A percentile compares a stretch with the other conserved stretches of the same genome.
Conservation (phyloP, 1,140 invertebrate species). For the Tyrophagus putrescentiae region DNA sequence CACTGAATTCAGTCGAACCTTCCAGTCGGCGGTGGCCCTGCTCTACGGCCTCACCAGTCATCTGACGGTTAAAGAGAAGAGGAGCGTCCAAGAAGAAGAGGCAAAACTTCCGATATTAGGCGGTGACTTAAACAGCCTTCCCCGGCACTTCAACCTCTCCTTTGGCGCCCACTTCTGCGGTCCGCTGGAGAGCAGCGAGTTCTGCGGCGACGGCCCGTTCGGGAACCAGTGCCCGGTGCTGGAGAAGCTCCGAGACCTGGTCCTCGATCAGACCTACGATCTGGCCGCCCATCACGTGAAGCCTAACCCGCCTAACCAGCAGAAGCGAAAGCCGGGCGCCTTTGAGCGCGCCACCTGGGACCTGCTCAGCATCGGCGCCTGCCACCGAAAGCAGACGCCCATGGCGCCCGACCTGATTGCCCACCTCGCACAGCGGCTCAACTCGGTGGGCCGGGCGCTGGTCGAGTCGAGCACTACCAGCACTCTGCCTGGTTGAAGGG, state of each 20-base stretch:
- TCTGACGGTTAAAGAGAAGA: no score
- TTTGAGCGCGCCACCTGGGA: constrained; percentile 58
- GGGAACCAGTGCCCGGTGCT: no score
- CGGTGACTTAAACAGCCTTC: background rate
- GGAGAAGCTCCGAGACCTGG: no score
- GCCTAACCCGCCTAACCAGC: constrained; percentile 15
- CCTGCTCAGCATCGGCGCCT: constrained; percentile 60
- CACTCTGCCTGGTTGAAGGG: constrained; percentile 30
- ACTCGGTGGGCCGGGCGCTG: constrained; percentile 29
- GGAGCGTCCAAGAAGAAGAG: no score
- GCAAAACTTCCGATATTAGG: constrained; percentile 58
- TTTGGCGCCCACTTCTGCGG: background rate
- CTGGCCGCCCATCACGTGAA: background rate
- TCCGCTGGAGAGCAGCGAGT: background rate
- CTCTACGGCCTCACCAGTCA: constrained; percentile 58
- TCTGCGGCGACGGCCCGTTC: background rate
- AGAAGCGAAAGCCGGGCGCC: constrained; percentile 37
- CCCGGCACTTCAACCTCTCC: background rate
- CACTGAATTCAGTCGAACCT: constrained; percentile 68
- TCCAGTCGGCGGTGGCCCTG: constrained; percentile 68
- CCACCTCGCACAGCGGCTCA: constrained; percentile 31
- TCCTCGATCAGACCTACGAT: no score
- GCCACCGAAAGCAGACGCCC: constrained; percentile 60
- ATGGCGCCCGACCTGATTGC: constrained; percentile 29
- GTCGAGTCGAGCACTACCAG: constrained; percentile 23